Conservation (phyloP, 2,888 invertebrate genomes). For the Acronicta alni region DNA sequence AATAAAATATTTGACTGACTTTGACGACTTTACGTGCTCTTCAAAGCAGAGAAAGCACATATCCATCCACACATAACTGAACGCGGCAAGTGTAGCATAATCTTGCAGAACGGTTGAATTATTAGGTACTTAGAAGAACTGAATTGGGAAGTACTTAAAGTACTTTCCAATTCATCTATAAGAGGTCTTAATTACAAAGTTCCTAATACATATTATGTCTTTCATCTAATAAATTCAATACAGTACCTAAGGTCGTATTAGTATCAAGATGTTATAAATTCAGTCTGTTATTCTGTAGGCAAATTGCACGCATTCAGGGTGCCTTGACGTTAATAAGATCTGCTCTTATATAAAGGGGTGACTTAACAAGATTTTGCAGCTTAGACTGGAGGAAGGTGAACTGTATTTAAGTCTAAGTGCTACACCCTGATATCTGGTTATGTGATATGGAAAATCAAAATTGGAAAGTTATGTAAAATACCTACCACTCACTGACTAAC, state of each 20-base stretch:
- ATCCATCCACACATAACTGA: too few relatives aligned
- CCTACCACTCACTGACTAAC: too few relatives aligned
- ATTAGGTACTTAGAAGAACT: too few relatives aligned
- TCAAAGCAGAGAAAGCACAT: too few relatives aligned
- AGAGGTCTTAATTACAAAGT: too few relatives aligned
- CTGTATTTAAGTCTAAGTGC: neutral
- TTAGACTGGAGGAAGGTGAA: slow-evolving; percentile 6
- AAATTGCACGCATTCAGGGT: slow-evolving; percentile 16
- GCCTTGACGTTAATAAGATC: slow-evolving; percentile 40
- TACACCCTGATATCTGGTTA: neutral
- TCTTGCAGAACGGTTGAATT: too few relatives aligned
- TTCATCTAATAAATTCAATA: slow-evolving; percentile 9
- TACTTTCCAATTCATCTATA: too few relatives aligned
- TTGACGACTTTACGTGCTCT: too few relatives aligned
- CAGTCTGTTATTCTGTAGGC: slow-evolving; percentile 12
- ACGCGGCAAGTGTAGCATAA: too few relatives aligned
- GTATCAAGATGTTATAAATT: slow-evolving; percentile 13
- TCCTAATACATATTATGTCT: neutral
- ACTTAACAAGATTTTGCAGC: slow-evolving; percentile 22
- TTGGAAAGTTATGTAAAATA: too few relatives aligned
- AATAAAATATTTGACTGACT: too few relatives aligned
- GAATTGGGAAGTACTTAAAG: too few relatives aligned
- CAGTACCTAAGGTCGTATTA: slow-evolving; percentile 16
- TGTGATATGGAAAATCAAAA: neutral
- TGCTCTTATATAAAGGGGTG: slow-evolving; percentile 9